Evolutionary conservation across 2,888 invertebrate genomes (phyloP), one percentile per base, ranked within the genome.

Genomic region (Isoperla grammatica): DNA sequence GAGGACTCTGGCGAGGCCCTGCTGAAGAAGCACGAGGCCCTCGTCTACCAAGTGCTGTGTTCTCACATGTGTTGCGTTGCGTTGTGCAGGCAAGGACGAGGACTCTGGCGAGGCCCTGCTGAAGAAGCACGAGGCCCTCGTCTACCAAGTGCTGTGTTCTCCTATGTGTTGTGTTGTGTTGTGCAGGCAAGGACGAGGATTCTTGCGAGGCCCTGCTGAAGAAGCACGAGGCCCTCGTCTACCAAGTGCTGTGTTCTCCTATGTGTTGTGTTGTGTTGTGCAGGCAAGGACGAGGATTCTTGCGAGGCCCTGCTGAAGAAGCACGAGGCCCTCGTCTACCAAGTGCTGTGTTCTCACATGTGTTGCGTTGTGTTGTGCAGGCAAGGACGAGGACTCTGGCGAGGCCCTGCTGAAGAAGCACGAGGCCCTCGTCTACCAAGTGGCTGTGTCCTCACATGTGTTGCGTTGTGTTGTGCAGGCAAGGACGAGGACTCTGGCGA

Each of bases 401-500:
- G 97, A 98, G 74, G 97, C 97, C 1, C 76, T 98, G 66, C 76
- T 98, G 63, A 99, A 99, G 81, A 99, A 99, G 72, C 99, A 99
- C 71, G 97, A 98, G 72, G 98, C 98, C 0, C 80, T 99, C 46
- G 89, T 98, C 71, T 95, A n/a, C n/a, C n/a, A n/a, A n/a, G n/a
- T n/a, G n/a, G n/a, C n/a, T n/a, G n/a, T n/a, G n/a, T n/a, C n/a
- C n/a, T n/a, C n/a, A n/a, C n/a, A n/a, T n/a, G n/a, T n/a, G n/a
- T n/a, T n/a, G n/a, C n/a, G n/a, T n/a, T n/a, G n/a, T n/a, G n/a
- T n/a, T n/a, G n/a, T n/a, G n/a, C 22, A 48, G 48, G 50, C 50
- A 97, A 97, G 73, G 99, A 99, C 72, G 99, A 99, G 74, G 99
- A 99, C 76, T 95, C 95, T 0, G 93, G 96, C 0, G 97, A 98